Evolutionary conservation across 2,113 vertebrate species (phyloP).

Genomic region (Theropithecus gelada): DNA sequence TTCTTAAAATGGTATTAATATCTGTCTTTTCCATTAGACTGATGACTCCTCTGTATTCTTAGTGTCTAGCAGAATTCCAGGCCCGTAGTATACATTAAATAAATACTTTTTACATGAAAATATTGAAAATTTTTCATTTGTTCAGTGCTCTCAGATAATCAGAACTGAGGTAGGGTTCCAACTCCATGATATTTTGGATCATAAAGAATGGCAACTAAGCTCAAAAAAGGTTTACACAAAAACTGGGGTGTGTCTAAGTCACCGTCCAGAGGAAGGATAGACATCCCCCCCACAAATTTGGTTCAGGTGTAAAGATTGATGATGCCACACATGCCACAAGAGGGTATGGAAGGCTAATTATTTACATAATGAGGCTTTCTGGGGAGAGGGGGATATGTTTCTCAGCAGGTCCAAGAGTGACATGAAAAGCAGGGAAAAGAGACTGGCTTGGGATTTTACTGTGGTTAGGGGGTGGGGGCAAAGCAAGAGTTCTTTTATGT

Average conservation of each 20-base stretch:
- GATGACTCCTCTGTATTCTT: neutral
- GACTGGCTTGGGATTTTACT: too few species aligned
- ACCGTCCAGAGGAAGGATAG: too few species aligned
- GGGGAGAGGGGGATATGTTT: too few species aligned
- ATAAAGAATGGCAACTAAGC: neutral
- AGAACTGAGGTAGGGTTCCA: neutral
- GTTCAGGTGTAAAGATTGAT: too few species aligned
- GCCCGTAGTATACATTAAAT: neutral
- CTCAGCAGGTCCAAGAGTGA: too few species aligned
- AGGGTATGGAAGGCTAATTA: too few species aligned
- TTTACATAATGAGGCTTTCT: too few species aligned
- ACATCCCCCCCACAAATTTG: too few species aligned
- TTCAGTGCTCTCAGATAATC: neutral
- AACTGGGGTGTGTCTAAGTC: neutral
- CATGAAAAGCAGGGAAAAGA: too few species aligned
- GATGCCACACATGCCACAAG: too few species aligned
- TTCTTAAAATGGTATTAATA: neutral
- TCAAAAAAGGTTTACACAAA: neutral
- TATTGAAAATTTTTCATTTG: neutral
- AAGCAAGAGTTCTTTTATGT: too few species aligned
- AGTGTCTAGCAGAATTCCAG: neutral
- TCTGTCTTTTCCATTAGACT: neutral
- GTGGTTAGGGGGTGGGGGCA: too few species aligned
- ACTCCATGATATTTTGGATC: neutral
- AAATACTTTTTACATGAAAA: neutral